Conservation (phyloP, 2,113 vertebrate genomes). For the Cinclus cinclus region DNA sequence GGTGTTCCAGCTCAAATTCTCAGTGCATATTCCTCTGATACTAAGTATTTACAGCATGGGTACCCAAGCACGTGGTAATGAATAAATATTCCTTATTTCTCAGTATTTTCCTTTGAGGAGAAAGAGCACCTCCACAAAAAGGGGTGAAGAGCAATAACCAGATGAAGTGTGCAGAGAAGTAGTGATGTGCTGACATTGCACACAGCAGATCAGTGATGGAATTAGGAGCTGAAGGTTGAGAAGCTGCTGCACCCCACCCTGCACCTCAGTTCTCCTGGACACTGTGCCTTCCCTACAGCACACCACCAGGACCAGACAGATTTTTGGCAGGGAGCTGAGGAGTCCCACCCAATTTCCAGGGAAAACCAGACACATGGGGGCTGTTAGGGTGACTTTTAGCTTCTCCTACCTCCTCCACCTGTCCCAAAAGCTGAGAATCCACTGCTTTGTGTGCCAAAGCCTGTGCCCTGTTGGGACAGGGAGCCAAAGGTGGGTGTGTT, state of each 20-base stretch:
- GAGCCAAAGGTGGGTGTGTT: conserved; percentile 83
- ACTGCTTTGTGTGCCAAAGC: conserved; percentile 80
- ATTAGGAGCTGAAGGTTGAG: background rate
- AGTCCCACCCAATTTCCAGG: background rate
- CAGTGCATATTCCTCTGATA: background rate
- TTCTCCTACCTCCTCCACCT: conserved; percentile 72
- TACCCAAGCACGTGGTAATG: background rate
- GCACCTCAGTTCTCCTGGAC: background rate
- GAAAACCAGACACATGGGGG: background rate
- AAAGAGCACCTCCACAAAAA: background rate
- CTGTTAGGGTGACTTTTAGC: background rate
- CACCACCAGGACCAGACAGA: background rate
- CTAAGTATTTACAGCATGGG: background rate
- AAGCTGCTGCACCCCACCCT: background rate
- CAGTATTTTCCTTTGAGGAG: background rate
- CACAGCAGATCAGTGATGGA: background rate
- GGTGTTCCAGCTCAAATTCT: background rate
- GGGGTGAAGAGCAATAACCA: background rate
- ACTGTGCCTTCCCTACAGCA: background rate
- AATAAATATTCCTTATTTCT: background rate
- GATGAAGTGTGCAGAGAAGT: background rate
- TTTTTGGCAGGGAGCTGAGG: background rate
- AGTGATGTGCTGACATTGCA: background rate
- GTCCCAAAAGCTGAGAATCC: conserved; percentile 88
- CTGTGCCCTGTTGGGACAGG: conserved; percentile 81